Conservation (phyloP, 2,888 invertebrate species). For the Mylabris sibirica region DNA sequence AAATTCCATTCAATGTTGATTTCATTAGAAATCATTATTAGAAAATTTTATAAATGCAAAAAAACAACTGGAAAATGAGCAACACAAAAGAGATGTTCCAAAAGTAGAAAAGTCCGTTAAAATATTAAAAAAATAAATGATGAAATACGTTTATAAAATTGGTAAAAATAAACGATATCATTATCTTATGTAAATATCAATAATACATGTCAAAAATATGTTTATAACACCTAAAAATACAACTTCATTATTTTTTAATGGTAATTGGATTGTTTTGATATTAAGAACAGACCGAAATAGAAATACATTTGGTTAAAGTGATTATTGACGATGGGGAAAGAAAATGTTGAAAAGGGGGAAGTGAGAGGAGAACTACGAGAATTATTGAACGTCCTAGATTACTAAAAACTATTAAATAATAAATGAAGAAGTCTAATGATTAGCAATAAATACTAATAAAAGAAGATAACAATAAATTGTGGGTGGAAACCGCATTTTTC, state of each 20-base stretch:
- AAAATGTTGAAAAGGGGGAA: not conserved
- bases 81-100: not conserved
- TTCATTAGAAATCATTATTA: not conserved
- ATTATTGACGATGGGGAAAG: too few relatives aligned
- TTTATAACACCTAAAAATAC: not conserved
- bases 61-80: too few relatives aligned
- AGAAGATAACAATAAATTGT: not conserved
- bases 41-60: too few relatives aligned
- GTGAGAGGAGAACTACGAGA: not conserved
- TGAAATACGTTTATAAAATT: not conserved
- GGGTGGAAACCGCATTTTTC: not conserved
- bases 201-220: not conserved
- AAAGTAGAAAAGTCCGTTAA: not conserved
- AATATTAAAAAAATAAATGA: not conserved
- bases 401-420: not conserved
- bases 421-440: not conserved
- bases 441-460: not conserved
- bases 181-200: not conserved
- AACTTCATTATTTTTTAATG: not conserved
- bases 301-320: not conserved
- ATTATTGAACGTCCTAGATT: not conserved
- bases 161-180: not conserved
- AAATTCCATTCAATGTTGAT: not conserved
- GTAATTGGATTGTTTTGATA: not conserved
- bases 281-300: not conserved